These are phyloP conservation scores for Temnothorax longispinosus DNA, from an alignment of 1,140 invertebrate genomes.

Conservation along the genomic window DNA sequence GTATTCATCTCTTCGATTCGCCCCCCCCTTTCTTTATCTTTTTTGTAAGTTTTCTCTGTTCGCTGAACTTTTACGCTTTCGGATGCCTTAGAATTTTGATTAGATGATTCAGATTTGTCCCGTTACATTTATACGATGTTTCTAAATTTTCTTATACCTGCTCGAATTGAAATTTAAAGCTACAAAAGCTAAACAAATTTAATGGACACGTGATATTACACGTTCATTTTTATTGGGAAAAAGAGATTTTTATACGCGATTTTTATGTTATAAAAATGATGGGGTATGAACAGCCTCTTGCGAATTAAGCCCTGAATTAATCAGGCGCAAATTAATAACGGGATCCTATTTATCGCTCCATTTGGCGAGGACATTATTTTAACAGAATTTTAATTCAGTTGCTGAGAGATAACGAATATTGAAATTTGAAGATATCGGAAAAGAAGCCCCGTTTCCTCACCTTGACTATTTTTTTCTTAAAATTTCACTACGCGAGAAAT, in stretches of 20 bases:
- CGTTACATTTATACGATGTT: background rate
- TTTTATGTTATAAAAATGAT: background rate
- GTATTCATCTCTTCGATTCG: background rate
- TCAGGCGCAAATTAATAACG: background rate
- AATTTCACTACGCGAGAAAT: background rate
- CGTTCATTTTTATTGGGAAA: background rate
- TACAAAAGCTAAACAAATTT: background rate
- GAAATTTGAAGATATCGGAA: background rate
- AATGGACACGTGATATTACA: background rate
- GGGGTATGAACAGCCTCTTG: background rate
- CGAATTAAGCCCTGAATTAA: background rate
- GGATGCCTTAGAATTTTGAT: background rate
- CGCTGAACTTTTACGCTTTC: background rate
- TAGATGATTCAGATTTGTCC: background rate
- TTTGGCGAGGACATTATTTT: background rate
- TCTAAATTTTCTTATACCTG: background rate
- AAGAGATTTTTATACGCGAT: background rate
- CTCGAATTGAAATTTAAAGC: background rate
- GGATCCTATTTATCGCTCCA: background rate
- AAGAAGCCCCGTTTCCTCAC: background rate
- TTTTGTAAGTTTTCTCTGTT: background rate
- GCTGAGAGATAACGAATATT: background rate
- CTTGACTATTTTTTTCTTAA: background rate
- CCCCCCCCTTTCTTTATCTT: too few species aligned
- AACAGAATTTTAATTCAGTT: constrained; percentile 1